phyloP scores from a whole-genome alignment of 2,113 vertebrate genomes.

The Platysternon megacephalum region DNA sequence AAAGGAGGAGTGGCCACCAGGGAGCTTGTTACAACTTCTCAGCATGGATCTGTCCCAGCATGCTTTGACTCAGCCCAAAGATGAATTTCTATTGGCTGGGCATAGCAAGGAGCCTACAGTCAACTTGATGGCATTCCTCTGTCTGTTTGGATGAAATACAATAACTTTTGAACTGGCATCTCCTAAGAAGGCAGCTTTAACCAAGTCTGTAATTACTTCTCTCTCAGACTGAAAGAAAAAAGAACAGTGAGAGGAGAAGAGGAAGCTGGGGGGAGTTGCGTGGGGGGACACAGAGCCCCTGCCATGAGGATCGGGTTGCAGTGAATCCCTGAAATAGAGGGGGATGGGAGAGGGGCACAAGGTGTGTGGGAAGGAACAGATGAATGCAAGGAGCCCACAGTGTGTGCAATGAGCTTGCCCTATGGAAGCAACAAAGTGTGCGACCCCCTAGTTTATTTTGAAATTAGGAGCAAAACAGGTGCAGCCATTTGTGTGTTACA shows the following conservation, averaged over 20 bases:
- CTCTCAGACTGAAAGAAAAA: not conserved
- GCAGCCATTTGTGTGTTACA: not conserved
- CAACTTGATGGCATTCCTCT: not conserved
- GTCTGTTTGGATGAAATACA: not conserved
- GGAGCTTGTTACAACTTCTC: not conserved
- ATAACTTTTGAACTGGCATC: not conserved
- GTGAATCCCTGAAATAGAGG: not conserved
- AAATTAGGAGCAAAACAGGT: not conserved
- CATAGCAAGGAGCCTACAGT: not conserved
- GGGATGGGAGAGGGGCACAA: not conserved
- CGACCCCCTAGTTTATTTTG: not conserved
- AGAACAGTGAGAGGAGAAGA: not conserved
- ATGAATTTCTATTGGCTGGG: not conserved
- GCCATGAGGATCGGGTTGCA: not conserved
- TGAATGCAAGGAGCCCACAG: too few species aligned
- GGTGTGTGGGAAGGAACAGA: too few species aligned
- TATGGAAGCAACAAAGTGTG: not conserved
- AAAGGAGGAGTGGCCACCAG: not conserved
- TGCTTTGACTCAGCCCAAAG: not conserved
- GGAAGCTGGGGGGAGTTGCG: not conserved
- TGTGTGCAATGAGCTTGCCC: not conserved
- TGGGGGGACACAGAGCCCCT: not conserved
- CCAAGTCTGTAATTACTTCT: not conserved
- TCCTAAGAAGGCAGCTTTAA: not conserved
- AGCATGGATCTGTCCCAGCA: not conserved